Conservation (phyloP, 2,113 vertebrate genomes). For the Rhadina sibilatrix region DNA sequence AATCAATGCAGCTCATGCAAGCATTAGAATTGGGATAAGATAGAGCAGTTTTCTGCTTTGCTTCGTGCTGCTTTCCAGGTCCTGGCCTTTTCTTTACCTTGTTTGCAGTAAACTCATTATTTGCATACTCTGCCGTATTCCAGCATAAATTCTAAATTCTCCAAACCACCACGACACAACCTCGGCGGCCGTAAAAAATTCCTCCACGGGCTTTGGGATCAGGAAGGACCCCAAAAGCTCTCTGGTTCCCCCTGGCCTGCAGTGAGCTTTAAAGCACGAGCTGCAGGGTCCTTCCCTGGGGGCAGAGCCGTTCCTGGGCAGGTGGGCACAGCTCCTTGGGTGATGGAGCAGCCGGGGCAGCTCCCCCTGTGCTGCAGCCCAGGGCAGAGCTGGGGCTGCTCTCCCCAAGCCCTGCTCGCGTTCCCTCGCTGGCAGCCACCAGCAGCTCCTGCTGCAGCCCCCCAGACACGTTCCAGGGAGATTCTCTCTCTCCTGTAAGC, state of each 20-base stretch:
- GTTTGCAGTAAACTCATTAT: not conserved
- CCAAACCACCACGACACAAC: not conserved
- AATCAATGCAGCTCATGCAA: not conserved
- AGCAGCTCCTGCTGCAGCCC: not conserved
- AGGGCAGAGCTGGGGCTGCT: too few species aligned
- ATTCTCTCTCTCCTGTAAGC: not conserved
- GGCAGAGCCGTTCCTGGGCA: too few species aligned
- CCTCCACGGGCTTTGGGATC: not conserved
- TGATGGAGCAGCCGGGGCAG: not conserved
- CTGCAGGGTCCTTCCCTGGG: not conserved
- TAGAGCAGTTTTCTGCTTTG: not conserved
- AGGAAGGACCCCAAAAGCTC: not conserved
- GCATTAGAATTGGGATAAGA: not conserved
- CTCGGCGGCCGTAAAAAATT: accelerated
- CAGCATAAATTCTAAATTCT: not conserved
- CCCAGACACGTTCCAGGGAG: not conserved
- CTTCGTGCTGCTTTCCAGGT: not conserved
- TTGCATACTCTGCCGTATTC: not conserved
- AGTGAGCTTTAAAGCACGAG: accelerated
- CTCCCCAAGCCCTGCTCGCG: accelerated
- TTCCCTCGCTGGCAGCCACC: not conserved
- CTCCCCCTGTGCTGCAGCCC: too few species aligned
- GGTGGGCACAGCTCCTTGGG: not conserved
- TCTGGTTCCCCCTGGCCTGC: not conserved
- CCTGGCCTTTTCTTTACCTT: not conserved